Base-by-base conservation (phyloP, 2,888 invertebrate genomes). In the Drosophila phalerata region DNA sequence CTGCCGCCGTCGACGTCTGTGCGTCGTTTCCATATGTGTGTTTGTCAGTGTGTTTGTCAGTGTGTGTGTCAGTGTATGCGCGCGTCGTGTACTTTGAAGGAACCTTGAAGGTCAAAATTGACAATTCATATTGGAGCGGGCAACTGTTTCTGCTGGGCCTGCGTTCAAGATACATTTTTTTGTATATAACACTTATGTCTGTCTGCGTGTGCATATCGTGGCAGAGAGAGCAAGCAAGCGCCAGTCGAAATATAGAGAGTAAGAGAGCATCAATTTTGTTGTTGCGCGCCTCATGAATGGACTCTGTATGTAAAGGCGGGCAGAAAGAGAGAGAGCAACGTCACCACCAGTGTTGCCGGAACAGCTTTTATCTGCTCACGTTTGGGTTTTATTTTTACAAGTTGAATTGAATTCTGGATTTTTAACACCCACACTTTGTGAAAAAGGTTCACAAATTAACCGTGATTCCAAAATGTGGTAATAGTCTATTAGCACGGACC, bases 41-140 rank as follows among this genome's bases (percentile, higher is more conserved):
- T 47, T 9, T 56, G 22, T 22, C 22, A 0, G 37, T 65, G 30
- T 62, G 22, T 22, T 1, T 22, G 2, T 3, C 1, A 2, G 22
- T 22, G 2, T 3, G 3, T 22, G 22, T 22, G 42, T 63, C n/a
- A 9, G 38, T 56, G 47, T 62, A 64, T 65, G 75, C 65, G 69
- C 65, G 60, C 40, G 64, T 66, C 73, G 77, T 84, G 87, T 85
- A 87, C 85, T 90, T 90, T 91, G 91, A 91, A 92, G 91, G 92
- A 92, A 92, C 90, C 92, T 92, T 92, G 92, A 92, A 92, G 92
- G 92, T 92, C 92, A 92, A 92, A 91, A 91, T 79, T 91, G 91
- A 91, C 90, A 91, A 91, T 89, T 90, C 79, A 74, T 88, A 79
- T 76, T 80, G 82, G 84, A 77, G 81, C 68, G 79, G 71, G 69